Evolutionary conservation across 2,888 invertebrate genomes (phyloP).

Genomic region (Micoletzkya japonica): DNA sequence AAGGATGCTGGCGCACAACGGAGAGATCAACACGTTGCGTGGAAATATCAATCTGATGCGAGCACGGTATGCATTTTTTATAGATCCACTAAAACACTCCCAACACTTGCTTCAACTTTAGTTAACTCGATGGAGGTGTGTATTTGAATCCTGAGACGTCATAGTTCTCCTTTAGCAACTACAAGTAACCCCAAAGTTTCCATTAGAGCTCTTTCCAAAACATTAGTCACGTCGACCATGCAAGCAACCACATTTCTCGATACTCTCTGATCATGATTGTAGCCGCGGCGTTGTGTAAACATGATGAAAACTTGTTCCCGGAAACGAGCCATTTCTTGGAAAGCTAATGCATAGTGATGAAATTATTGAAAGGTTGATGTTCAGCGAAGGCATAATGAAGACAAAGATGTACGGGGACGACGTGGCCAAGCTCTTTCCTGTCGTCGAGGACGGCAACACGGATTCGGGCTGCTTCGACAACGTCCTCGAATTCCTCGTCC

Average conservation of each 20-base stretch:
- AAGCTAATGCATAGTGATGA: background rate
- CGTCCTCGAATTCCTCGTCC: slow-evolving; percentile 91
- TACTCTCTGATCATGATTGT: too few species aligned
- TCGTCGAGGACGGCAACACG: slow-evolving; percentile 81
- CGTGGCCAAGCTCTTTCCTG: slow-evolving; percentile 87
- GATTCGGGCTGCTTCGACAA: slow-evolving; percentile 98
- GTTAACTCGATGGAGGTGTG: too few species aligned
- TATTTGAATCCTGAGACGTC: too few species aligned
- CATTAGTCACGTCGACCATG: too few species aligned
- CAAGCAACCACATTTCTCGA: too few species aligned
- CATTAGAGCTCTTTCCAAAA: too few species aligned
- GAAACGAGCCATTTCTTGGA: background rate
- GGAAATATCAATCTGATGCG: slow-evolving; percentile 98
- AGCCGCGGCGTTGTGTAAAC: background rate
- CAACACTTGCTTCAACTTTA: too few species aligned
- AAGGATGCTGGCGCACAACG: slow-evolving; percentile 93
- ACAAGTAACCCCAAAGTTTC: too few species aligned
- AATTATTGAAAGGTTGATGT: background rate
- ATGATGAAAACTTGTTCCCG: background rate
- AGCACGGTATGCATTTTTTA: slow-evolving; percentile 77
- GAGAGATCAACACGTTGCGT: slow-evolving; percentile 96
- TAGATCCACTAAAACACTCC: too few species aligned
- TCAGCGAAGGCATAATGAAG: slow-evolving; percentile 54
- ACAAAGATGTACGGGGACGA: slow-evolving; percentile 76
- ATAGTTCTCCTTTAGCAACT: too few species aligned